Evolutionary conservation across 2,113 vertebrate genomes (phyloP).

Genomic region (Apeltes quadracus): DNA sequence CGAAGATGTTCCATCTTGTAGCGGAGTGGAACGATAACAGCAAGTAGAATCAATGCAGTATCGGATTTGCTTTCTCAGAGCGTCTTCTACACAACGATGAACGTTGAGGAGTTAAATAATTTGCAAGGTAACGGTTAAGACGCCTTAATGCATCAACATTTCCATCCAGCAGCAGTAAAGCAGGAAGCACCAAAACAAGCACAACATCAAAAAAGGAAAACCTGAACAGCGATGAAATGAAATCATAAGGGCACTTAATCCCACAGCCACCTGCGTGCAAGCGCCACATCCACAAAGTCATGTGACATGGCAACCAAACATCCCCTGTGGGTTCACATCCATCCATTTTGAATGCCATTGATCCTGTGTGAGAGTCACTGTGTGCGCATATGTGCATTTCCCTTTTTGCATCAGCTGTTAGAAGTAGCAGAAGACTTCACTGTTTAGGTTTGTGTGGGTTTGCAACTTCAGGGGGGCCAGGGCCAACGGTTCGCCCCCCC

Average conservation of each 20-base stretch:
- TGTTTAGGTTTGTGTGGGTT: no score
- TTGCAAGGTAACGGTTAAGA: background rate
- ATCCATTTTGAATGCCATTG: slow-evolving; percentile 29
- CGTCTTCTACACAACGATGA: slow-evolving; percentile 9
- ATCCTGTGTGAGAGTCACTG: slow-evolving; percentile 12
- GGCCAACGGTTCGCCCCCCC: no score
- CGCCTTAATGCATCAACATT: background rate
- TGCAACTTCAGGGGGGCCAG: no score
- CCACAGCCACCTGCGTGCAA: slow-evolving; percentile 3
- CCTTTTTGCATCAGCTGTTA: slow-evolving; percentile 10
- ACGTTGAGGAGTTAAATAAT: slow-evolving; percentile 1
- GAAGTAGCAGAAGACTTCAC: background rate
- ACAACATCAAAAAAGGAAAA: slow-evolving; percentile 7
- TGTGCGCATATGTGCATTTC: background rate
- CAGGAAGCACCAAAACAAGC: background rate
- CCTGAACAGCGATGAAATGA: slow-evolving; percentile 23
- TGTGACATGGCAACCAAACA: background rate
- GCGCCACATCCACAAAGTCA: slow-evolving; percentile 7
- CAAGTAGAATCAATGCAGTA: slow-evolving; percentile 16
- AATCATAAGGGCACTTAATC: slow-evolving; percentile 4
- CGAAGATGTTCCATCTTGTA: background rate
- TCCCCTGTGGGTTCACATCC: slow-evolving; percentile 24
- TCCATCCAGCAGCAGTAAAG: background rate
- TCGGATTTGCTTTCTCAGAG: background rate
- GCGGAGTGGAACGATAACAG: no score